Evolutionary conservation across 2,113 vertebrate species (phyloP).

Genomic region (Eclectus roratus): DNA sequence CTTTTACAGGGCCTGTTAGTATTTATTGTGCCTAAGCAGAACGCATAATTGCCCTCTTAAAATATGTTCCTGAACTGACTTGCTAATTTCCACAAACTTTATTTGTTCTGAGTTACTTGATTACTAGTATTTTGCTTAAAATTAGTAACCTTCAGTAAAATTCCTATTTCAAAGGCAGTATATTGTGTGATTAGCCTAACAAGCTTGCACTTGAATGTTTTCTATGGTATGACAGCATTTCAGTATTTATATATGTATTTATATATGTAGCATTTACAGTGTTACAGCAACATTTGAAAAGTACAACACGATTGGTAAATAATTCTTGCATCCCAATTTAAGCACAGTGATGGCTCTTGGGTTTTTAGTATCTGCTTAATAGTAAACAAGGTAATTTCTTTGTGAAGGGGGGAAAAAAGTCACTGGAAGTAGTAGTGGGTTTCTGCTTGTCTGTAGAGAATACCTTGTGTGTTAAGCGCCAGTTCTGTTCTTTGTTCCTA

Average conservation of each 20-base stretch:
- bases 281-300: neutral
- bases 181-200: neutral
- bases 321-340: neutral
- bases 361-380: neutral
- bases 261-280: neutral
- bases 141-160: slow-evolving; percentile 9
- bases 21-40: slow-evolving; percentile 61
- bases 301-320: neutral
- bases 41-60: slow-evolving; percentile 58
- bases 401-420: neutral
- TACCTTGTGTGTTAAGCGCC: neutral
- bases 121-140: slow-evolving; percentile 1
- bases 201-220: neutral
- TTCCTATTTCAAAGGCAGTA: neutral
- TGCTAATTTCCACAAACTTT: slow-evolving; percentile 47
- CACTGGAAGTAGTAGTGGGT: neutral
- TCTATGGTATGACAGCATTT: neutral
- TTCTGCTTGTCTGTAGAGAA: neutral
- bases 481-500: slow-evolving; percentile 39
- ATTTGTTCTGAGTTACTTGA: slow-evolving; percentile 23
- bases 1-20: slow-evolving; percentile 54
- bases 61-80: slow-evolving; percentile 46
- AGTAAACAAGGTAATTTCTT: neutral
- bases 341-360: neutral
- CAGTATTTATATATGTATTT: neutral